These are phyloP conservation scores for Emmelina monodactyla DNA, from an alignment of 2,888 invertebrate species.

Conservation along the genomic window DNA sequence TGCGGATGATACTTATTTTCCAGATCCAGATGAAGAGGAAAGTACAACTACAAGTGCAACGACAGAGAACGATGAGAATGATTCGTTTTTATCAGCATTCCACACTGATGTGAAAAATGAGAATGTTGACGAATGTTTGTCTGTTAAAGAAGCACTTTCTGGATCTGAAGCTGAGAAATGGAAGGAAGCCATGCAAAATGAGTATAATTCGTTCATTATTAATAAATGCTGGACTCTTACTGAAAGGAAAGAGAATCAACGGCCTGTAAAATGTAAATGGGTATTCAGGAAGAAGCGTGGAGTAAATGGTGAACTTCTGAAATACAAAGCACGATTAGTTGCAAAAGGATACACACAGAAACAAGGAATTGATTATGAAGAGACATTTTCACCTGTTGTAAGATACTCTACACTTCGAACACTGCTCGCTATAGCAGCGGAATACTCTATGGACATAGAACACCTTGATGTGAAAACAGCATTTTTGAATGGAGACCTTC, in stretches of 20 bases:
- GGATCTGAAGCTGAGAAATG: slow-evolving; percentile 6
- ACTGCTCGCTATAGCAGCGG: slow-evolving; percentile 8
- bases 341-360: slow-evolving; percentile 12
- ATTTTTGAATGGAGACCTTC: slow-evolving; percentile 15
- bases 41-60: background rate
- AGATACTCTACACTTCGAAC: slow-evolving; percentile 10
- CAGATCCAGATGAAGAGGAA: slow-evolving; percentile 1
- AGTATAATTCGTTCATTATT: slow-evolving; percentile 11
- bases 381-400: slow-evolving; percentile 15
- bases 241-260: slow-evolving; percentile 6
- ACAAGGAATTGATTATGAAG: slow-evolving; percentile 10
- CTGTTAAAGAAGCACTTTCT: slow-evolving; percentile 8
- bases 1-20: slow-evolving; percentile 9
- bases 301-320: slow-evolving; percentile 6
- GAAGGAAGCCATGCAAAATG: slow-evolving; percentile 11
- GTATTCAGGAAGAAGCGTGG: slow-evolving; percentile 10
- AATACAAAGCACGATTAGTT: slow-evolving; percentile 12
- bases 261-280: slow-evolving; percentile 9
- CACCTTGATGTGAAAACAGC: slow-evolving; percentile 17
- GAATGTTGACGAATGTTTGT: slow-evolving; percentile 1
- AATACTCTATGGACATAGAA: slow-evolving; percentile 9
- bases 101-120: background rate
- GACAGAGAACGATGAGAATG: background rate
- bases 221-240: slow-evolving; percentile 11
- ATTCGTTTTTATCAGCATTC: background rate